phyloP scores from a whole-genome alignment of 2,113 vertebrate genomes.

The Platycercus adscitus region DNA sequence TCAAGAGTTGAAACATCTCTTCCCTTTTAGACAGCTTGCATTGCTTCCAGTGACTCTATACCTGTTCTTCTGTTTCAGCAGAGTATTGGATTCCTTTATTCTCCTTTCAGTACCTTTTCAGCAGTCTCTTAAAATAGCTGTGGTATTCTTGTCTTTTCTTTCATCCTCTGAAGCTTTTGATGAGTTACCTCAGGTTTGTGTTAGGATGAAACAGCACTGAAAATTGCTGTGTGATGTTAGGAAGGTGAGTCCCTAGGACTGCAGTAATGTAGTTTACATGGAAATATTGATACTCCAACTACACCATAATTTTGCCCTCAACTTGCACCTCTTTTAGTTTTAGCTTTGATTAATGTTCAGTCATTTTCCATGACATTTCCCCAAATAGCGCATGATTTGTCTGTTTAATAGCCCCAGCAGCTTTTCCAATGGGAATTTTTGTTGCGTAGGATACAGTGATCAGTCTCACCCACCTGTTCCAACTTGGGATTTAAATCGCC shows the following conservation, averaged over 20 bases:
- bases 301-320: background rate
- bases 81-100: background rate
- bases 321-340: background rate
- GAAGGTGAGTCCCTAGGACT: background rate
- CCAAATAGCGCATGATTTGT: background rate
- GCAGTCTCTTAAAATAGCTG: background rate
- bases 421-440: background rate
- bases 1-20: background rate
- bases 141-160: background rate
- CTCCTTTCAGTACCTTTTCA: background rate
- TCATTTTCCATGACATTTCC: background rate
- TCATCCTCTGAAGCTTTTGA: background rate
- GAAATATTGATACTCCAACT: background rate
- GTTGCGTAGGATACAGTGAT: background rate
- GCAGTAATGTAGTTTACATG: fast-evolving
- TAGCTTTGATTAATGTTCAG: background rate
- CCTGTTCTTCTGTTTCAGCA: background rate
- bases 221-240: background rate
- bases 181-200: background rate
- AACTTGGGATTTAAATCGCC: background rate
- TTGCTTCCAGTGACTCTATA: background rate
- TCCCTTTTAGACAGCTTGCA: background rate
- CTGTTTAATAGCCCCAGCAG: background rate
- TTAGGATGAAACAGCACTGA: background rate
- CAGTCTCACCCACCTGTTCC: background rate